phyloP scores from a whole-genome alignment of 2,888 invertebrate genomes.

The Trichopria drosophilae region DNA sequence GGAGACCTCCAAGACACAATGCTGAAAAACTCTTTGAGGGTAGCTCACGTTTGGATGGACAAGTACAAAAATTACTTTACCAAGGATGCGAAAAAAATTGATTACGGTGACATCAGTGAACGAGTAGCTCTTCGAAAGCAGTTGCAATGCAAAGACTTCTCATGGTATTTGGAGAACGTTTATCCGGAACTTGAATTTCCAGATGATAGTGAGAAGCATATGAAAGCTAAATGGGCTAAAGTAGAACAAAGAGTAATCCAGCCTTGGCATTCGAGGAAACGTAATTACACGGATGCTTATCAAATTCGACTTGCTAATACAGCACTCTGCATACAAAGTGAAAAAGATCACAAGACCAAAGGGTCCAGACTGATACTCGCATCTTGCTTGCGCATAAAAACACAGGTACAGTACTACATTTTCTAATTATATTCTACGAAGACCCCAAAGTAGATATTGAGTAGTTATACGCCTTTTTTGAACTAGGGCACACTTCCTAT shows the following conservation, averaged over 20 bases:
- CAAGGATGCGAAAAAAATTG: conserved; percentile 65
- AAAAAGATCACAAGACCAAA: conserved; percentile 76
- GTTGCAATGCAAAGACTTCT: conserved; percentile 79
- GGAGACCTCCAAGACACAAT: conserved; percentile 83
- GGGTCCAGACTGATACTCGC: conserved; percentile 70
- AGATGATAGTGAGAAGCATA: conserved; percentile 62
- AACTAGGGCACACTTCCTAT: neutral
- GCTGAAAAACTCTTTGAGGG: conserved; percentile 86
- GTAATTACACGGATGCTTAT: conserved; percentile 73
- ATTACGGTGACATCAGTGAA: conserved; percentile 80
- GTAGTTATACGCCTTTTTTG: neutral
- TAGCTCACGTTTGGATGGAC: conserved; percentile 97
- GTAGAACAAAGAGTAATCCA: conserved; percentile 70
- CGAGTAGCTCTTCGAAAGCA: conserved; percentile 71
- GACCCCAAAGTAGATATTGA: no score
- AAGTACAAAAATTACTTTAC: conserved; percentile 85
- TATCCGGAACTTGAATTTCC: conserved; percentile 80
- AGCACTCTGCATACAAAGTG: conserved; percentile 77
- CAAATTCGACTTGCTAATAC: conserved; percentile 75
- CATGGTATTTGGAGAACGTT: conserved; percentile 84
- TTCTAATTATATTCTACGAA: no score
- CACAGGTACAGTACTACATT: no score
- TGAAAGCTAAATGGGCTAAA: conserved; percentile 66
- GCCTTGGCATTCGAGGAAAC: conserved; percentile 81
- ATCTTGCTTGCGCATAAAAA: conserved; percentile 70